Percentiles rank a stretch among this genome's conserved stretches.
phyloP scores from a whole-genome alignment of 2,113 vertebrate genomes.

The Motacilla alba region DNA sequence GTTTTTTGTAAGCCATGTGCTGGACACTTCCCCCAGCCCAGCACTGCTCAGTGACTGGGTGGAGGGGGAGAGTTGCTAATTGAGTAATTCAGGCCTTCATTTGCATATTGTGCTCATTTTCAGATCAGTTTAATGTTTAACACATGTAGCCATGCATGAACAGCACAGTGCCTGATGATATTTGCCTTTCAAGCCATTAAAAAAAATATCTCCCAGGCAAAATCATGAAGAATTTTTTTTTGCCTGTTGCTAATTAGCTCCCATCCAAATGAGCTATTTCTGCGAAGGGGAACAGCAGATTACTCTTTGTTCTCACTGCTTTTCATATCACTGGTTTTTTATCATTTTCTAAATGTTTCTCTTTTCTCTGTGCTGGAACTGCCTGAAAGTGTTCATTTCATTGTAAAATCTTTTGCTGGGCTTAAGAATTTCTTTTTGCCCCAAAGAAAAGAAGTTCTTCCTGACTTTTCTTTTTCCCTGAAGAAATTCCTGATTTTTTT shows the following conservation, averaged over 20 bases:
- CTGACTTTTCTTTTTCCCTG: background rate
- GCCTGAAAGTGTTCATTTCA: background rate
- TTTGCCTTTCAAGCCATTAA: constrained; percentile 48
- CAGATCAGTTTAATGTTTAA: constrained; percentile 50
- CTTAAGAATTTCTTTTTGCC: background rate
- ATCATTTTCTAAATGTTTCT: background rate
- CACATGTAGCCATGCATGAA: constrained; percentile 19
- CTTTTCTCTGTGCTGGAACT: background rate
- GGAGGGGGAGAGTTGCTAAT: background rate
- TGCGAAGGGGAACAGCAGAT: background rate
- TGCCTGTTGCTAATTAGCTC: constrained; percentile 34
- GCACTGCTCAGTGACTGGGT: background rate
- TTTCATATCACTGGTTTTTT: background rate
- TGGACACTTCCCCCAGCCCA: background rate
- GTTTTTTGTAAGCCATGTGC: rapidly evolving
- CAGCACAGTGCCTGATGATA: constrained; percentile 28
- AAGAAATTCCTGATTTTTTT: background rate
- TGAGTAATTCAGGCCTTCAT: constrained; percentile 25
- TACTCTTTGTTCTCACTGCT: constrained; percentile 1
- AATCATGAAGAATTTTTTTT: background rate
- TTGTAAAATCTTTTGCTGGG: background rate
- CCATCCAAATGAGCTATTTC: background rate
- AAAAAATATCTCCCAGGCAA: constrained; percentile 34
- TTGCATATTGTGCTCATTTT: background rate
- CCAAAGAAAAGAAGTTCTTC: background rate